A percentile compares a stretch with the other conserved stretches of the same genome.
These are phyloP conservation scores for Ailuropoda melanoleuca DNA, from an alignment of 2,113 vertebrate species.

Conservation along the genomic window DNA sequence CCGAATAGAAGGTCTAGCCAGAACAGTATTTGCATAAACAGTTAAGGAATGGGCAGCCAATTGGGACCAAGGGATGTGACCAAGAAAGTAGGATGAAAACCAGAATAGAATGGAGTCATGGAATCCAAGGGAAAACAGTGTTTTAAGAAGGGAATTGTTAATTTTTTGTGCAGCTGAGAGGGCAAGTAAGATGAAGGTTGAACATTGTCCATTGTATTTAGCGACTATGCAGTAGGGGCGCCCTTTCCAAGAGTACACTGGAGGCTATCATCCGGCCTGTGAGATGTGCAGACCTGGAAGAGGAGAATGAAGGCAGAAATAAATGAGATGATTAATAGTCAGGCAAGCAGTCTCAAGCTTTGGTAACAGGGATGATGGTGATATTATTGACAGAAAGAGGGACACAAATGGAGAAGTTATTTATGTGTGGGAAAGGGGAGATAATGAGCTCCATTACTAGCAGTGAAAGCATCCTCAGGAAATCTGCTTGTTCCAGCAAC, in stretches of 20 bases:
- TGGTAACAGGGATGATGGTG: neutral
- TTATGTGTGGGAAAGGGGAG: conserved; percentile 18
- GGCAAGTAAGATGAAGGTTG: neutral
- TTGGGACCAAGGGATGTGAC: neutral
- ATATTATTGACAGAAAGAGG: conserved; percentile 31
- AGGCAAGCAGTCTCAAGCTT: neutral
- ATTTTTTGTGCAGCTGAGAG: neutral
- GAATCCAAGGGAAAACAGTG: neutral
- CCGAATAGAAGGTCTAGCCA: neutral
- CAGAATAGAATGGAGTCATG: neutral
- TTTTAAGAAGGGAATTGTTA: neutral
- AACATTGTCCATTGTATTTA: neutral
- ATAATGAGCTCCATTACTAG: conserved; percentile 36
- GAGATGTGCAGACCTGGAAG: neutral
- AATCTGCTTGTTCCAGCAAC: neutral
- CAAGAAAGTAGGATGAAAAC: neutral
- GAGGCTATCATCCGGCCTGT: neutral
- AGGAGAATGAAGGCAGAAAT: conserved; percentile 12
- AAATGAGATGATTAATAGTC: conserved; percentile 24
- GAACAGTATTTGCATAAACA: neutral
- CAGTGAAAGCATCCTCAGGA: conserved; percentile 15
- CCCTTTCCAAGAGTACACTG: neutral
- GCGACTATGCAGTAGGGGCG: neutral
- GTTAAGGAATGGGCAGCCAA: neutral
- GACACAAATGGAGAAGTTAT: neutral